Evolutionary conservation across 2,888 invertebrate genomes (phyloP).

Genomic region (Lasioglossum oenotherae): DNA sequence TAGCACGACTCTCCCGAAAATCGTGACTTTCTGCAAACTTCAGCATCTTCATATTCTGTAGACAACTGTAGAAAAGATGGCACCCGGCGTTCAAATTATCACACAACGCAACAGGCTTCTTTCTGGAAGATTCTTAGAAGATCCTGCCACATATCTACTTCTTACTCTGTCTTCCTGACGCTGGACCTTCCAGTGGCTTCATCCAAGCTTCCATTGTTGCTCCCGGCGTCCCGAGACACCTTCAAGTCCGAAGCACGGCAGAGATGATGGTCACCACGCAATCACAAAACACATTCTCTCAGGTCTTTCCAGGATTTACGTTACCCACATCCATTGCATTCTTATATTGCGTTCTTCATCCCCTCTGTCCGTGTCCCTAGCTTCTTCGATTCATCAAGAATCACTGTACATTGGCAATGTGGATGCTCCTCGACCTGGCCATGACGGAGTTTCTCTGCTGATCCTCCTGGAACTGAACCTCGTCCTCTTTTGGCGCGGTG

Average conservation of each 20-base stretch:
- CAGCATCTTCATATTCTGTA: not conserved
- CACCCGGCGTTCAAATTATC: constrained; percentile 14
- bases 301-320: not conserved
- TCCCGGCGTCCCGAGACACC: not conserved
- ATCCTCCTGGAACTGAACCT: constrained; percentile 61
- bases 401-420: constrained; percentile 68
- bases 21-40: not conserved
- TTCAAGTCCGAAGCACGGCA: not conserved
- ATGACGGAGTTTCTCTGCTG: constrained; percentile 53
- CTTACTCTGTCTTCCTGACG: not conserved
- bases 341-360: not conserved
- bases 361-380: not conserved
- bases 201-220: not conserved
- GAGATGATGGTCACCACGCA: not conserved
- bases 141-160: not conserved
- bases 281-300: not conserved
- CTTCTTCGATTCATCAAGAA: not conserved
- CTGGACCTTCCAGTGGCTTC: not conserved
- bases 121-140: not conserved
- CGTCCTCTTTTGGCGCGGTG: constrained; percentile 79
- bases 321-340: not conserved
- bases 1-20: not conserved
- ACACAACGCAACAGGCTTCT: constrained; percentile 43
- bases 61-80: constrained; percentile 25
- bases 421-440: constrained; percentile 56